Evolutionary conservation across 2,888 invertebrate genomes (phyloP), one percentile per base, ranked within the genome.

Genomic region (Sipha maydis): DNA sequence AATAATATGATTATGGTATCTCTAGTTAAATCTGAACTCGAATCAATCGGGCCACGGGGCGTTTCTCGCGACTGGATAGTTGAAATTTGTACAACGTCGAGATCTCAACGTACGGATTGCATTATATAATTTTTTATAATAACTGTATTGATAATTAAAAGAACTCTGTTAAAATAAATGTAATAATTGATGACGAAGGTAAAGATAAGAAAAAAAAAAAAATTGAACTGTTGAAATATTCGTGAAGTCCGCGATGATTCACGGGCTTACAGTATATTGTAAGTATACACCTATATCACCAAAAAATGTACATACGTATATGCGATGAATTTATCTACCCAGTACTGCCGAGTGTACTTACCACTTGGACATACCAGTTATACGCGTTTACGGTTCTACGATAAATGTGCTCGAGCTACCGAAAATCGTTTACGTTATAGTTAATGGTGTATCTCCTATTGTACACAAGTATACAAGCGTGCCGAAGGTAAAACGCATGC

Each of bases 401-500:
- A 73, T 83, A 83, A 56, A 83, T 31, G 28, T 1, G n/a, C n/a
- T 8, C 14, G 48, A 48, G 34, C 83, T 75, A 75, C 75, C 38
- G 83, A 56, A 83, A 56, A 56, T 56, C 38, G 14, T 67, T n/a
- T 25, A 61, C 14, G 17, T n/a, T 67, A n/a, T 7, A 48, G 48
- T 48, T 14, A 14, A 48, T 14, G 25, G 61, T 61, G 21, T 19
- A 21, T 54, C 28, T 54, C 48, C 19, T 54, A 31, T 80, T 67
- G 61, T 25, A 8, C 17, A 19, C 14, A 17, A 19, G 7, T 75
- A 34, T 34, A 48, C 48, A 8, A n/a, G n/a, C 21, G 71, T 5
- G 19, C 54, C 28, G 83, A 84, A 84, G 83, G 61, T 76, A 75
- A 84, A 84, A 76, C 75, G 34, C 25, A 34, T 34, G 34, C 17